Evolutionary conservation across 2,888 invertebrate species (phyloP).

Genomic region (Mimumesa dahlbomi): DNA sequence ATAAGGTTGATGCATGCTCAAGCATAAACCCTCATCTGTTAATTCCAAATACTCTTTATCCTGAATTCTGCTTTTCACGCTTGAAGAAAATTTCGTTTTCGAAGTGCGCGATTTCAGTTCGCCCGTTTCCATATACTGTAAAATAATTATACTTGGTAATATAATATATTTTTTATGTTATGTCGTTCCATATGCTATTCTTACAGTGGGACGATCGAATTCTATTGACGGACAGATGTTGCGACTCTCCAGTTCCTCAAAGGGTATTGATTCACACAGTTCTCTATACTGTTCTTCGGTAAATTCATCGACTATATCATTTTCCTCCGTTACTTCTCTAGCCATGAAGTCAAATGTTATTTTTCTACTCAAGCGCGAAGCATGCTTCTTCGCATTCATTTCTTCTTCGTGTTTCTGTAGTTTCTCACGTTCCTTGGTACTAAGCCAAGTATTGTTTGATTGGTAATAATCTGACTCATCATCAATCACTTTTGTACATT

Average conservation of each 20-base stretch:
- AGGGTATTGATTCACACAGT: conserved; percentile 75
- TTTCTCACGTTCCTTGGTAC: conserved; percentile 85
- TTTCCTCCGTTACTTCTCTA: conserved; percentile 69
- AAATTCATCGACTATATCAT: conserved; percentile 71
- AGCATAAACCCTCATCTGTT: conserved; percentile 91
- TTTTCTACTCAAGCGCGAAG: conserved; percentile 85
- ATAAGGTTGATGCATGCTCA: conserved; percentile 98
- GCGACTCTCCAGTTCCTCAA: conserved; percentile 25
- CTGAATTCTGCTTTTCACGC: conserved; percentile 82
- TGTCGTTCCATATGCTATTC: neutral
- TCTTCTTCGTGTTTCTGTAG: conserved; percentile 86
- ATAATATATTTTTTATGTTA: conserved; percentile 4
- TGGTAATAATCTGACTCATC: conserved; percentile 97
- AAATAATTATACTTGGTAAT: conserved; percentile 7
- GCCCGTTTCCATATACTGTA: conserved; percentile 64
- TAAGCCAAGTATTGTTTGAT: conserved; percentile 90
- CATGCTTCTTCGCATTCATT: conserved; percentile 86
- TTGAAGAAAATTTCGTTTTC: neutral
- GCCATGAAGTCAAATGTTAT: conserved; percentile 89
- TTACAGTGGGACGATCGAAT: conserved; percentile 69
- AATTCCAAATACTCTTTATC: conserved; percentile 90
- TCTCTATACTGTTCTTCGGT: conserved; percentile 78
- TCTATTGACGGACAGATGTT: conserved; percentile 70
- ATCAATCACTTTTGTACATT: conserved; percentile 91
- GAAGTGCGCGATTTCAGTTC: conserved; percentile 14